Conservation (phyloP, 1,140 invertebrate genomes). For the Aplysia californica region DNA sequence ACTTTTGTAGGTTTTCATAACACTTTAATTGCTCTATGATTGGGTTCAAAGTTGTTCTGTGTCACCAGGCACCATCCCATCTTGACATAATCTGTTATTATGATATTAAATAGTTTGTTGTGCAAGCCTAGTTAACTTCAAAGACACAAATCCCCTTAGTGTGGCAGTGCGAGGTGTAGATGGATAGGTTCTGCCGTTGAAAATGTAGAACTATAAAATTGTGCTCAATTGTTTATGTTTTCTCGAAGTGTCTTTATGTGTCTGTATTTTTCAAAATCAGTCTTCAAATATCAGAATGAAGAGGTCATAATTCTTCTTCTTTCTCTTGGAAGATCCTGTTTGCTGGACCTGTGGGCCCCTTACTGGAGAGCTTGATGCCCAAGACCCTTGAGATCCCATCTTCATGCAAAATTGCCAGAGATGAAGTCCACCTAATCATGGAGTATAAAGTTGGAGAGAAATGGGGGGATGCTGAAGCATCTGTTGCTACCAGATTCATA, state of each 20-base stretch:
- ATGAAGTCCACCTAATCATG: constrained; percentile 70
- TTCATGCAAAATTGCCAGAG: constrained; percentile 57
- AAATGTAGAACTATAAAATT: no score
- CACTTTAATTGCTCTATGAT: not conserved
- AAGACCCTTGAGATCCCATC: constrained; percentile 56
- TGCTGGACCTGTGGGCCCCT: constrained; percentile 69
- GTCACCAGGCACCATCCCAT: not conserved
- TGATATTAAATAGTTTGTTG: not conserved
- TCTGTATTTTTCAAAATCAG: no score
- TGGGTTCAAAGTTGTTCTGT: not conserved
- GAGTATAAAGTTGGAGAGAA: constrained; percentile 67
- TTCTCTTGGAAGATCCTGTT: constrained; percentile 38
- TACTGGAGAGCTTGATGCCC: constrained; percentile 62
- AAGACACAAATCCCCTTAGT: not conserved
- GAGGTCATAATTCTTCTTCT: not conserved
- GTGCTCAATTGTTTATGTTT: no score
- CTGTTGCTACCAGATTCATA: constrained; percentile 69
- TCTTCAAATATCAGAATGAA: no score
- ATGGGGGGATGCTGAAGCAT: constrained; percentile 61
- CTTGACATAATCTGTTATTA: not conserved
- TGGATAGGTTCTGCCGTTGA: not conserved
- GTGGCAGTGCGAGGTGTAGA: not conserved
- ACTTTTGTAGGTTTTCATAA: not conserved
- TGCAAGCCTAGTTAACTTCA: no score
- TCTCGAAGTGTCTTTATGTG: no score